These are phyloP conservation scores for Pangasius larnaudii DNA, from an alignment of 2,797 vertebrate species.

Conservation along the genomic window DNA sequence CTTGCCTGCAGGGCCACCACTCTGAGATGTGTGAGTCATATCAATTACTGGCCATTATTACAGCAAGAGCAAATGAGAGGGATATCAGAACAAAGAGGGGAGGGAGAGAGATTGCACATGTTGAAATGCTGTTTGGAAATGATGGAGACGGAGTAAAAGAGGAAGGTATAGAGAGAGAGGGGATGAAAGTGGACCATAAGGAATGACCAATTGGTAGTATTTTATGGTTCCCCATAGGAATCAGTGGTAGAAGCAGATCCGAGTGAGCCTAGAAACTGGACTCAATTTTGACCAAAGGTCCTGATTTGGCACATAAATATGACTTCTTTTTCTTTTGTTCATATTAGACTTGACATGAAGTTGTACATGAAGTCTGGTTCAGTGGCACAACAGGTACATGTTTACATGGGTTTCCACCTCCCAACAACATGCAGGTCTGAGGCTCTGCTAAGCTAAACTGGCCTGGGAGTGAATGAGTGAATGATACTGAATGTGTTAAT, in stretches of 20 bases:
- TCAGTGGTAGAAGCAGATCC: neutral
- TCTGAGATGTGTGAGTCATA: conserved; percentile 56
- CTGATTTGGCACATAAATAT: neutral
- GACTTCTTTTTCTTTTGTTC: neutral
- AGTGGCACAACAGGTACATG: neutral
- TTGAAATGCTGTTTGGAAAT: conserved; percentile 29
- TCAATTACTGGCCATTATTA: conserved; percentile 49
- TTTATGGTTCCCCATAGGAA: conserved; percentile 26
- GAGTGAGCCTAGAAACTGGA: neutral
- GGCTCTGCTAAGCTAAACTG: neutral
- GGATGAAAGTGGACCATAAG: conserved; percentile 12
- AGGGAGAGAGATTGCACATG: conserved; percentile 21
- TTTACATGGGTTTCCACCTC: neutral
- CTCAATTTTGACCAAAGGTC: neutral
- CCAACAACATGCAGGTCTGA: neutral
- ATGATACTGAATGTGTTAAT: too few relatives aligned
- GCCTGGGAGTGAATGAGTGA: neutral
- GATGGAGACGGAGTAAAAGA: conserved; percentile 25
- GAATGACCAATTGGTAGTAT: conserved; percentile 3
- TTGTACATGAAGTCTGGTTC: neutral
- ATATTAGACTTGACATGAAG: neutral
- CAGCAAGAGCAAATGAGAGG: conserved; percentile 23
- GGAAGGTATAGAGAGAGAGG: conserved; percentile 14
- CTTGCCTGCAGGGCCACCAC: conserved; percentile 55
- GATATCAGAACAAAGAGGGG: conserved; percentile 21